Conservation (phyloP, 2,888 invertebrate genomes). For the Ecdyonurus torrentis region DNA sequence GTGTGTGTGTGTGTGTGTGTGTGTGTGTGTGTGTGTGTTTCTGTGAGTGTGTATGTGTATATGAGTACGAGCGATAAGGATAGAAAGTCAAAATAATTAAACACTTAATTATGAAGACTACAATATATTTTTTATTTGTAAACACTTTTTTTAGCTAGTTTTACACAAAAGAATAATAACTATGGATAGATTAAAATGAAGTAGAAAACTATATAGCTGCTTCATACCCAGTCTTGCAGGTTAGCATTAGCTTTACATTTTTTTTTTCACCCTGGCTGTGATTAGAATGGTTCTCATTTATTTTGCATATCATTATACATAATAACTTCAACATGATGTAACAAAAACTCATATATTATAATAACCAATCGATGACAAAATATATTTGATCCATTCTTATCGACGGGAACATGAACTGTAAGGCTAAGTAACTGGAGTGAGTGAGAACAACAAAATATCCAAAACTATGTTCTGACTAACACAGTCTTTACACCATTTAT, state of each 20-base stretch:
- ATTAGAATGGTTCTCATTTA: not conserved
- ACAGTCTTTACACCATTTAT: not conserved
- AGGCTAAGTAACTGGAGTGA: not conserved
- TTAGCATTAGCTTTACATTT: not conserved
- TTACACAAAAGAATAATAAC: not conserved
- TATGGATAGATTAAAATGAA: not conserved
- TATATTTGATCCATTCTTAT: not conserved
- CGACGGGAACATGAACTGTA: not conserved
- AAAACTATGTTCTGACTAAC: not conserved
- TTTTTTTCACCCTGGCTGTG: not conserved
- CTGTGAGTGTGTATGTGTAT: too few relatives aligned
- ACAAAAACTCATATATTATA: too few relatives aligned
- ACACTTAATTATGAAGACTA: not conserved
- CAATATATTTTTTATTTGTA: not conserved
- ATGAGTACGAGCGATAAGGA: too few relatives aligned
- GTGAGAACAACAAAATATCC: not conserved
- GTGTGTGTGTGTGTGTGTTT: too few relatives aligned
- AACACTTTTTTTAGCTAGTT: not conserved
- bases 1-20: too few relatives aligned
- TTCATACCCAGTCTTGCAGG: not conserved
- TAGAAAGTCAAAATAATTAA: not conserved
- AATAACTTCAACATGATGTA: too few relatives aligned
- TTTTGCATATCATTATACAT: too few relatives aligned
- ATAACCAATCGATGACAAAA: too few relatives aligned
- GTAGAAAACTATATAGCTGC: slow-evolving; percentile 2